Evolutionary conservation across 2,113 vertebrate species (phyloP).

Genomic region (Planiliza haematocheilus): DNA sequence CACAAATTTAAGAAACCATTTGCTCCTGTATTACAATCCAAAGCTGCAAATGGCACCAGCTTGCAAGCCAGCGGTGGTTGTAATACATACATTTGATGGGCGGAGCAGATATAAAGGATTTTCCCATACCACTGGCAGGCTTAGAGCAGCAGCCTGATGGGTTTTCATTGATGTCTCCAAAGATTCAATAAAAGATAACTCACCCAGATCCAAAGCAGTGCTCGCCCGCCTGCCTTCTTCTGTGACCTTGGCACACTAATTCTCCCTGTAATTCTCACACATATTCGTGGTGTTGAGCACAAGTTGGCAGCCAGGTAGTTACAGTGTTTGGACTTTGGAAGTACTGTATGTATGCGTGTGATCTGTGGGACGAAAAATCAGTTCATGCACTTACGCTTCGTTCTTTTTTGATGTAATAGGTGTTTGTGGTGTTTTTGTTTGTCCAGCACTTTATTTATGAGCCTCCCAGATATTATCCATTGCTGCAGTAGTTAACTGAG

Average conservation of each 20-base stretch:
- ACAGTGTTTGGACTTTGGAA: constrained; percentile 6
- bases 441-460: neutral
- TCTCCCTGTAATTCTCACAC: constrained; percentile 10
- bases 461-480: neutral
- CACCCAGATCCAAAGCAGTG: constrained; percentile 27
- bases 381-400: constrained; percentile 8
- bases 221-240: constrained; percentile 30
- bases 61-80: constrained; percentile 6
- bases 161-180: constrained; percentile 62
- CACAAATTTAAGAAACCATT: neutral
- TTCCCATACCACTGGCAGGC: constrained; percentile 24
- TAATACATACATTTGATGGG: constrained; percentile 30
- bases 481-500: no score
- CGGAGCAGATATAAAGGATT: constrained; percentile 50
- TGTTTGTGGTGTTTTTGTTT: neutral
- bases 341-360: neutral
- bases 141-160: constrained; percentile 53
- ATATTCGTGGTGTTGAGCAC: constrained; percentile 29
- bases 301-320: constrained; percentile 23
- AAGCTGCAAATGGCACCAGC: constrained; percentile 10
- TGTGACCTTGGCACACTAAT: constrained; percentile 49
- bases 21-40: neutral
- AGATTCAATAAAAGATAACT: constrained; percentile 62
- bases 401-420: neutral
- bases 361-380: neutral